A percentile compares a stretch with the other conserved stretches of the same genome.
These are phyloP conservation scores for Oligia strigilis DNA, from an alignment of 2,888 invertebrate genomes.

Conservation along the genomic window DNA sequence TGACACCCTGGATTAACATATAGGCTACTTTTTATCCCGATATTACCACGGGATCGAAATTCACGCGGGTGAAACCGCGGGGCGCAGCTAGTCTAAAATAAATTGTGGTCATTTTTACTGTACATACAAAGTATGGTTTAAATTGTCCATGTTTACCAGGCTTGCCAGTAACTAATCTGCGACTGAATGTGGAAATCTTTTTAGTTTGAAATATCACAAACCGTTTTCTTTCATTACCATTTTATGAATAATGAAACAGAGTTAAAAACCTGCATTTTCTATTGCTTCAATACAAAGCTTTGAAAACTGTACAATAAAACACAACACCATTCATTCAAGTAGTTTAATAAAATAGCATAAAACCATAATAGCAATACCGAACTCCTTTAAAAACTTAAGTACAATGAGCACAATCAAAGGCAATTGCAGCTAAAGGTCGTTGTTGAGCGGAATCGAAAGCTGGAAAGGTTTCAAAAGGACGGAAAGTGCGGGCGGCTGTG, in stretches of 20 bases:
- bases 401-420: conserved; percentile 48
- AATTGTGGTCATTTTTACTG: too few relatives aligned
- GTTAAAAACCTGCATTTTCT: neutral
- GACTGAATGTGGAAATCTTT: neutral
- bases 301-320: neutral
- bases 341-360: conserved; percentile 20
- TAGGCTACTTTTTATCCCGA: too few relatives aligned
- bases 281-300: neutral
- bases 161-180: neutral
- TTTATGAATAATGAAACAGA: neutral
- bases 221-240: neutral
- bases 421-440: conserved; percentile 44
- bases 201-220: neutral
- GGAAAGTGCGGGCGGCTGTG: conserved; percentile 53
- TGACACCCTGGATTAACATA: too few relatives aligned
- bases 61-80: too few relatives aligned
- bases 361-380: conserved; percentile 9
- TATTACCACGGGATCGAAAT: too few relatives aligned
- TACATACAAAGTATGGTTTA: neutral
- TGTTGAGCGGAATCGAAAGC: conserved; percentile 53
- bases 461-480: conserved; percentile 48
- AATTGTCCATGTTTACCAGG: neutral
- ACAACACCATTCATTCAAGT: conserved; percentile 21
- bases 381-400: conserved; percentile 14
- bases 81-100: too few relatives aligned